Evolutionary conservation across 2,797 vertebrate genomes (phyloP).

Genomic region (Anguilla marmorata): DNA sequence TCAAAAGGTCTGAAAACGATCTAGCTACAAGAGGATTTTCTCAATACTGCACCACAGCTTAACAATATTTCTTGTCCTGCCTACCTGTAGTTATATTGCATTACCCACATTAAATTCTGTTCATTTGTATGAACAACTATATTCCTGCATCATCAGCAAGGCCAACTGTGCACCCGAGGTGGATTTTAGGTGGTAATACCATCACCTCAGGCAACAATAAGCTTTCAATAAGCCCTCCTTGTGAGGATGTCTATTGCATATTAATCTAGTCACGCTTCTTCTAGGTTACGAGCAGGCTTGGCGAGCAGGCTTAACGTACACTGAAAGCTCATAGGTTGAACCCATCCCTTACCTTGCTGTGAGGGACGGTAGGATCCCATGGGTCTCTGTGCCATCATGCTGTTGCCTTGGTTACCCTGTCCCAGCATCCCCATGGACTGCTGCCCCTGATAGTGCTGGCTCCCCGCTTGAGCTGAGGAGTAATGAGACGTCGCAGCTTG

Average conservation of each 20-base stretch:
- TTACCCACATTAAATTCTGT: neutral
- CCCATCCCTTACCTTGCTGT: slow-evolving; percentile 82
- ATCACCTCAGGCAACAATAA: neutral
- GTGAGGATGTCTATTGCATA: neutral
- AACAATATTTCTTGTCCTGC: no score
- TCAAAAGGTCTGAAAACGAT: neutral
- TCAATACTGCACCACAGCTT: no score
- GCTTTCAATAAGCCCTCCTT: neutral
- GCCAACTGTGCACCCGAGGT: neutral
- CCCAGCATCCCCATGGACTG: slow-evolving; percentile 88
- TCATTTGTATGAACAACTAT: neutral
- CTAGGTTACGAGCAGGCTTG: no score
- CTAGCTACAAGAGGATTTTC: neutral
- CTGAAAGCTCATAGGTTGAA: slow-evolving; percentile 22
- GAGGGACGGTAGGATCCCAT: slow-evolving; percentile 89
- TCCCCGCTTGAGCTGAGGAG: slow-evolving; percentile 81
- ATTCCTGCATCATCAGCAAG: neutral
- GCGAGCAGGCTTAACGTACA: slow-evolving; percentile 9
- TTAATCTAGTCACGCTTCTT: neutral
- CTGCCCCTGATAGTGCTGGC: slow-evolving; percentile 91
- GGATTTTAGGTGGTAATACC: neutral
- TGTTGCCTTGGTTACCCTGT: slow-evolving; percentile 86
- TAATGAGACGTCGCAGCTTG: slow-evolving; percentile 88
- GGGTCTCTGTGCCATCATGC: slow-evolving; percentile 88
- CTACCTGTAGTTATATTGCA: no score